Base-by-base conservation (phyloP, 2,113 vertebrate genomes). In the Thunnus thynnus region DNA sequence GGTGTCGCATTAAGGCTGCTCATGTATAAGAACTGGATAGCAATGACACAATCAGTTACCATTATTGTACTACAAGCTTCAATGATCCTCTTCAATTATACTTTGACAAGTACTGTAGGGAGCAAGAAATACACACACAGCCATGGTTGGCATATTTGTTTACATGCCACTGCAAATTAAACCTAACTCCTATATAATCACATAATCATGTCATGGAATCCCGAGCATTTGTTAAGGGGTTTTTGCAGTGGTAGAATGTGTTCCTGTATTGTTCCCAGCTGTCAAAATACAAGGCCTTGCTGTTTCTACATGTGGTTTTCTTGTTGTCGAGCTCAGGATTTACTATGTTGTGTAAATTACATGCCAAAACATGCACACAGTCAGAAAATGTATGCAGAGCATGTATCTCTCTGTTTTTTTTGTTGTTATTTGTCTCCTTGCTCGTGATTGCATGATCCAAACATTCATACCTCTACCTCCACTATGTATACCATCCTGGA, bases 41-140 rank as follows among this genome's bases (percentile, higher is more conserved):
- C 63, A 66, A 65, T 18, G 18, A 25, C 52, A 69, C 65, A 84
- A 73, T 86, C 82, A 85, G 73, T 88, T 80, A 83, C 82, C 70
- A 63, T 86, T 86, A 79, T 75, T 79, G 68, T 80, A 50, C 55
- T 87, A 72, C 86, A 84, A 72, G 82, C 81, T 76, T 80, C 71
- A 58, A 64, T 68, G 58, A 84, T 68, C 70, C 54, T 78, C 72
- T 56, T 81, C 72, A 82, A 78, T 86, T 72, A 78, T 50, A 44
- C 14, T 67, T 17, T 57, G 20, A 58, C 75, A 66, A 65, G 66
- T 65, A 41, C 36, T 41, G 36, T 7, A 72, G 58, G 67, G 54
- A 82, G 58, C 51, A 25, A 10, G 32, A 56, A 17, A 55, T 18
- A 46, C 63, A 72, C 52, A 50, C 64, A 6, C 75, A 76, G 68